Conservation (phyloP, 53 echinoderm and acorn worm species). For the Henricia sp. region DNA sequence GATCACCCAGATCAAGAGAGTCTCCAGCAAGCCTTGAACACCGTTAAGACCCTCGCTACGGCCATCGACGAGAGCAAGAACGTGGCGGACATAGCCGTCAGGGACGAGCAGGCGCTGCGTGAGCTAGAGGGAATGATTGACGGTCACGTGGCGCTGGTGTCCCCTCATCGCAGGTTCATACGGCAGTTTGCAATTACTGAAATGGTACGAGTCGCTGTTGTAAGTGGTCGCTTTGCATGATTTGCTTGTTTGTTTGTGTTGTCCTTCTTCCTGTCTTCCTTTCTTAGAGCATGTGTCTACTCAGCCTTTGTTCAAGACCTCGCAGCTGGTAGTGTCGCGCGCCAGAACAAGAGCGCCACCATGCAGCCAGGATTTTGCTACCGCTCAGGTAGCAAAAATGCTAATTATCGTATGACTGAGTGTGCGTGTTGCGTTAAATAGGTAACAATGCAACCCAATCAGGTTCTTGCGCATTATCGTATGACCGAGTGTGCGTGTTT, state of each 20-base stretch:
- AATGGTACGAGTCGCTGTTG: conserved; percentile 75
- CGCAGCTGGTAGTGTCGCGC: too few relatives aligned
- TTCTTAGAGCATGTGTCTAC: too few relatives aligned
- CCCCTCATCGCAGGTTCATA: conserved; percentile 87
- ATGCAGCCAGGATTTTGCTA: too few relatives aligned
- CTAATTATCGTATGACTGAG: too few relatives aligned
- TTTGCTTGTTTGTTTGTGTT: neutral
- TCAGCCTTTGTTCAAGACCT: too few relatives aligned
- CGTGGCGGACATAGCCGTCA: conserved; percentile 81
- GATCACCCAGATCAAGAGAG: conserved; percentile 91
- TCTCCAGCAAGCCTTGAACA: conserved; percentile 83
- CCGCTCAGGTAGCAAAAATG: too few relatives aligned
- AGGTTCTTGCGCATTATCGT: too few relatives aligned
- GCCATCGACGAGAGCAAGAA: conserved; percentile 98
- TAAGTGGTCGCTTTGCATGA: conserved; percentile 32
- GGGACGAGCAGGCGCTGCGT: conserved; percentile 82
- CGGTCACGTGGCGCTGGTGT: conserved; percentile 88
- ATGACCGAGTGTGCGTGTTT: too few relatives aligned
- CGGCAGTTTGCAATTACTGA: conserved; percentile 93
- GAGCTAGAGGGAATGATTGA: conserved; percentile 94
- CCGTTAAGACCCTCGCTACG: conserved; percentile 87
- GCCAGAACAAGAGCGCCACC: too few relatives aligned
- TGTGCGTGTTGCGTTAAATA: too few relatives aligned
- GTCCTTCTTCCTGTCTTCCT: neutral
- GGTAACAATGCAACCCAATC: too few relatives aligned